Base-by-base conservation (phyloP, 23 tunicate genomes). In the Ciona savignyi region DNA sequence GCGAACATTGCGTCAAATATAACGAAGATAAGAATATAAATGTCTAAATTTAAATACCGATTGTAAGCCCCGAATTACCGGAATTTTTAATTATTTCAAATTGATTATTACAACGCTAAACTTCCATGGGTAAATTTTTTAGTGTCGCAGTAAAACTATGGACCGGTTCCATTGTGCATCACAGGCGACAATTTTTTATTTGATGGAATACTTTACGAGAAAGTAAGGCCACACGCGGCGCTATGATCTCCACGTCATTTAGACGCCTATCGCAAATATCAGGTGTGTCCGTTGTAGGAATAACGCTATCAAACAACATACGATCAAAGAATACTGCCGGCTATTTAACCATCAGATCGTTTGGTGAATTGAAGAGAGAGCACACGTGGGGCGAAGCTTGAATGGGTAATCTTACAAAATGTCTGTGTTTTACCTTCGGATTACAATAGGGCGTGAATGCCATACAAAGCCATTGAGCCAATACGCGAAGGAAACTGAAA, bases 361-460 rank as follows among this genome's bases (percentile, higher is more conserved):
- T 42, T 15, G 15, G 56, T 42, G 56, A 42, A 42, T 6, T 9
- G 56, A 42, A 42, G 56, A 42, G 56, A 42, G 56, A 42, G 56
- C 56, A 15, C 56, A 42, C 56, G 56, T 42, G 56, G 56, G 56
- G 56, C 9, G 56, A n/a, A 42, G 56, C 56, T 6, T 42, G 9
- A 42, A 9, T 42, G 56, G 56, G 56, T 69, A 69, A 69, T 69
- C 73, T 69, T 69, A 69, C 73, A 69, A 69, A 42, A 69, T 69
- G 73, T 35, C 73, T 33, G 34, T 69, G 73, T 69, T 69, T 69
- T 69, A 69, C 73, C 51, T 69, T 35, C 15, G 49, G 24, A 34
- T 35, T 22, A 69, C 73, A 69, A 69, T 69, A 31, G 71, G 73
- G 73, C 73, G 73, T 31, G 73, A 33, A 42, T 42, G 73, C 49